These are phyloP conservation scores for Crax fasciolata DNA, from an alignment of 2,797 vertebrate species.

Conservation along the genomic window DNA sequence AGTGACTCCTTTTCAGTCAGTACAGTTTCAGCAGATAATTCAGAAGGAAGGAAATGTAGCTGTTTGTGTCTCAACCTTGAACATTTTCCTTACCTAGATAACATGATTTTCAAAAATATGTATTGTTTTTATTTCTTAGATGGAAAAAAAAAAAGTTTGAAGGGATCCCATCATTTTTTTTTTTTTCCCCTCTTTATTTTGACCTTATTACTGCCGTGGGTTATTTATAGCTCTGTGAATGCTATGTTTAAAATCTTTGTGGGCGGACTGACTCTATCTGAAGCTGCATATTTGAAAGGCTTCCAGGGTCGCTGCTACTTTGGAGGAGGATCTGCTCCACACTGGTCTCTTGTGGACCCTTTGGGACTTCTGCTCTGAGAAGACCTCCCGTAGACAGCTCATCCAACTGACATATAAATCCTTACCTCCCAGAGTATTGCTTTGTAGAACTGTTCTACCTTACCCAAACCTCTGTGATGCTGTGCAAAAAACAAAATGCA, in stretches of 20 bases:
- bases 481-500: background rate
- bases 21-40: background rate
- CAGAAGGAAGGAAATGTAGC: background rate
- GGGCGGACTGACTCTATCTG: background rate
- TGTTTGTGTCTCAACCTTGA: background rate
- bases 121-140: background rate
- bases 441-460: background rate
- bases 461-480: background rate
- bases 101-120: background rate
- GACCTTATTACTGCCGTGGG: slow-evolving; percentile 4
- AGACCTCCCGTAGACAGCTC: background rate
- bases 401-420: background rate
- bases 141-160: background rate
- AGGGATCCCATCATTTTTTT: background rate
- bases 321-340: background rate
- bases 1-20: background rate
- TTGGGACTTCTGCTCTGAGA: background rate
- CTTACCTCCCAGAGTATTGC: background rate
- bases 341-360: background rate
- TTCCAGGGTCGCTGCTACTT: background rate
- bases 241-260: slow-evolving; percentile 8
- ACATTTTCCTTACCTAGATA: background rate
- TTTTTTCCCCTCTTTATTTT: slow-evolving; percentile 14
- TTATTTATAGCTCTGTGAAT: slow-evolving; percentile 21
- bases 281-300: background rate